phyloP scores from a whole-genome alignment of 2,113 vertebrate species.

The Engraulis encrasicolus region DNA sequence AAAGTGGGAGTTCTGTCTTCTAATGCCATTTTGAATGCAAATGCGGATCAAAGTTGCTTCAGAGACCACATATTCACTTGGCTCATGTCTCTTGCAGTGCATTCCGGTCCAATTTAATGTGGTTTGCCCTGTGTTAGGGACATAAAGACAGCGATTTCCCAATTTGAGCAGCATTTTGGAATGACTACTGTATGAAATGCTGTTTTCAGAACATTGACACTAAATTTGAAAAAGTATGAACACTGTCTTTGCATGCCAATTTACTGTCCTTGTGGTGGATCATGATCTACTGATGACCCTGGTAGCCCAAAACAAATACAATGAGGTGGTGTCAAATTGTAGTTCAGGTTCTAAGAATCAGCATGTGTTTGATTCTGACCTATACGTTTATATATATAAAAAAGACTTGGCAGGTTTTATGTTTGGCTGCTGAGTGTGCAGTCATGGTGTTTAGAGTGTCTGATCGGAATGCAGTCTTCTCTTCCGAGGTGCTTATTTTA shows the following conservation, averaged over 20 bases:
- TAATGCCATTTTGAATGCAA: neutral
- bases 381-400: neutral
- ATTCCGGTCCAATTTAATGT: neutral
- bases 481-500: neutral
- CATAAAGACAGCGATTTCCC: neutral
- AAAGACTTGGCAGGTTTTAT: neutral
- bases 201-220: neutral
- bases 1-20: neutral
- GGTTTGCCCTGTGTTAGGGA: neutral
- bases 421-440: neutral
- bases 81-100: neutral
- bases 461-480: neutral
- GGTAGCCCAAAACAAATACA: neutral
- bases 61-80: neutral
- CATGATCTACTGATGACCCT: neutral
- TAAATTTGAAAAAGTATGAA: no score
- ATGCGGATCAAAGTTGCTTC: constrained; percentile 11
- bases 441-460: neutral
- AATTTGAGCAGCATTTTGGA: neutral
- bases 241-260: neutral
- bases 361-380: neutral
- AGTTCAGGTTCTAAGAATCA: neutral
- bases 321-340: neutral
- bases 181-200: neutral
- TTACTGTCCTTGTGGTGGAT: neutral